phyloP scores from a whole-genome alignment of 1,140 invertebrate genomes.

The Plutomurus gul region DNA sequence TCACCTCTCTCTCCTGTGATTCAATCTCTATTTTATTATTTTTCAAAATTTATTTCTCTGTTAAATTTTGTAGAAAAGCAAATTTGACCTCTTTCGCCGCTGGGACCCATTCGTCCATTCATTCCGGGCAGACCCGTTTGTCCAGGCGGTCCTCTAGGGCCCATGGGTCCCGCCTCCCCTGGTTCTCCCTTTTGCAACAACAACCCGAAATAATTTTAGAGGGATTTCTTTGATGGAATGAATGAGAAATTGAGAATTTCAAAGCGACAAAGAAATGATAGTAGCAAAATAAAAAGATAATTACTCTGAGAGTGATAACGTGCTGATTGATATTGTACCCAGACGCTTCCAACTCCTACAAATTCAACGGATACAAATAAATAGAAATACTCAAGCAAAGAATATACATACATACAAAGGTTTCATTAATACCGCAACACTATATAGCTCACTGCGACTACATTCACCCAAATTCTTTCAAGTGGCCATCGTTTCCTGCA shows the following conservation, averaged over 20 bases:
- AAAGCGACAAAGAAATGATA: constrained; percentile 23
- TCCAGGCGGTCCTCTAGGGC: constrained; percentile 68
- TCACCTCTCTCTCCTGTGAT: constrained; percentile 70
- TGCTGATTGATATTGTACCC: constrained; percentile 52
- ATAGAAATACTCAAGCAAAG: constrained; percentile 36
- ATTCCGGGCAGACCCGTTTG: constrained; percentile 44
- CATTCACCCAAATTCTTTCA: not conserved
- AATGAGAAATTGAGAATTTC: not conserved
- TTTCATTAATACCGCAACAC: not conserved
- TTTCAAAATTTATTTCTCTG: not conserved
- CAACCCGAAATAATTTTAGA: constrained; percentile 2
- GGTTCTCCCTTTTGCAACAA: constrained; percentile 75
- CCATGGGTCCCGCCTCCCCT: constrained; percentile 84
- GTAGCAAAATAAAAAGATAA: constrained; percentile 31
- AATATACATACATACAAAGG: not conserved
- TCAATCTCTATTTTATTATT: not conserved
- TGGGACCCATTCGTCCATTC: constrained; percentile 70
- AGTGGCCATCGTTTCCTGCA: too few species aligned
- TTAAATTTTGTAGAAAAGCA: not conserved
- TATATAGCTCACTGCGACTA: not conserved
- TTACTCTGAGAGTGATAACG: constrained; percentile 53
- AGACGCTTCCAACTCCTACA: constrained; percentile 50
- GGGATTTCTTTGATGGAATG: not conserved
- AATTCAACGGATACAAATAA: constrained; percentile 39
- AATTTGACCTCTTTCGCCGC: constrained; percentile 60